A percentile compares a stretch with the other conserved stretches of the same genome.
phyloP scores from a whole-genome alignment of 2,888 invertebrate genomes.

The Heliconius cydno region DNA sequence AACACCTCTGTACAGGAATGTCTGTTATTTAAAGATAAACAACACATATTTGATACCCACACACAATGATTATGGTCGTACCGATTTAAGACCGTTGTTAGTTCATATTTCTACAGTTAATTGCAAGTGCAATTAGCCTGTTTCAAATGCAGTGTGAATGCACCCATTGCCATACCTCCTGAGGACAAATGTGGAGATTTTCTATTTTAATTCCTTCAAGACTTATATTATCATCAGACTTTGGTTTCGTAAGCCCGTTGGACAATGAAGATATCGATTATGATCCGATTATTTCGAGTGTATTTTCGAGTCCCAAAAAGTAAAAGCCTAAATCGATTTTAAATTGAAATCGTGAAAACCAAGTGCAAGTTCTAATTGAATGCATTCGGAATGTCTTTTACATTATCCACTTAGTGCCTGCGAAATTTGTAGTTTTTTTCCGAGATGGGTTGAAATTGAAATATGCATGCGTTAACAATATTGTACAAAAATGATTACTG shows the following conservation, averaged over 20 bases:
- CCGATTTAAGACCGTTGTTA: slow-evolving; percentile 33
- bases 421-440: background rate
- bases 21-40: background rate
- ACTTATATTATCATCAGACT: background rate
- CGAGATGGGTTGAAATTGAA: too few relatives aligned
- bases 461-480: too few relatives aligned
- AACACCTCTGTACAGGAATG: background rate
- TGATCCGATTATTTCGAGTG: background rate
- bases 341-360: background rate
- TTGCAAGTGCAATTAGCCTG: slow-evolving; percentile 67
- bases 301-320: background rate
- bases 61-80: slow-evolving; percentile 7
- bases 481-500: too few relatives aligned
- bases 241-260: background rate
- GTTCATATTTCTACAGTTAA: slow-evolving; percentile 59
- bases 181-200: slow-evolving; percentile 24
- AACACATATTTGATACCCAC: slow-evolving; percentile 3
- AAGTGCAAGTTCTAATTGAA: slow-evolving; percentile 4
- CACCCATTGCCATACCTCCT: slow-evolving; percentile 34
- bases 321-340: slow-evolving; percentile 1
- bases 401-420: background rate
- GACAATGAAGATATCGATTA: background rate
- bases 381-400: background rate
- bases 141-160: slow-evolving; percentile 50
- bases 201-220: slow-evolving; percentile 14